Base-by-base conservation (phyloP, 1,140 invertebrate species). In the Spodoptera frugiperda region DNA sequence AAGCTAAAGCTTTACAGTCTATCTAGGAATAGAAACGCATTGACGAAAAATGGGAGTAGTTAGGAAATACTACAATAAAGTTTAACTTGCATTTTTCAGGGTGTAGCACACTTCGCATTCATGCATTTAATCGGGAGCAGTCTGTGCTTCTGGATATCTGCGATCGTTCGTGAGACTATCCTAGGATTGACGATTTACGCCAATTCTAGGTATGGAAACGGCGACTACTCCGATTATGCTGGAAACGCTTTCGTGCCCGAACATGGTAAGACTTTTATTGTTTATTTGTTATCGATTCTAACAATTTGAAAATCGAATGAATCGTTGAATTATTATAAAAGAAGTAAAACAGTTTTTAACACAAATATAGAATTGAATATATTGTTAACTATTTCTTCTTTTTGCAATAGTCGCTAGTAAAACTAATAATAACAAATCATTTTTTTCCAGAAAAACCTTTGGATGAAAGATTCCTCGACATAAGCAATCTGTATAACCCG, bases 91-190 rank as follows among this genome's bases (percentile, higher is more conserved):
- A 9, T 30, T 46, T 87, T 87, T 63, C 87, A 87, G 91, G 94
- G 94, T 67, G 74, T 97, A 14, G 95, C 96, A n/a, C 91, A 96
- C 48, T 96, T 97, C 80, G 96, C 95, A 4, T 91, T 97, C 33
- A 97, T 97, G 96, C 96, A 97, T 84, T 96, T 96, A 85, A 96
- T 97, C 46, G 95, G 96, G 0, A 95, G 96, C 65, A 96, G 96
- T 82, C 87, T 97, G 2, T 96, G 96, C 84, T 96, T 97, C 85
- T 97, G 97, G 97, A 93, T 97, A 14, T 95, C 95, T 84, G 96
- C 96, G 11, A 97, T 97, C 70, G 94, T 97, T 3, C 93, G 96
- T 74, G 96, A 97, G 90, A 97, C 96, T 0, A 88, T 96, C 9
- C 95, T 96, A 51, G 94, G 95, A 0, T 83, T 96, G 51, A 91